Percentiles rank a stretch among this genome's conserved stretches.
Conservation (phyloP, 1,140 invertebrate species). For the Phortica variegata region DNA sequence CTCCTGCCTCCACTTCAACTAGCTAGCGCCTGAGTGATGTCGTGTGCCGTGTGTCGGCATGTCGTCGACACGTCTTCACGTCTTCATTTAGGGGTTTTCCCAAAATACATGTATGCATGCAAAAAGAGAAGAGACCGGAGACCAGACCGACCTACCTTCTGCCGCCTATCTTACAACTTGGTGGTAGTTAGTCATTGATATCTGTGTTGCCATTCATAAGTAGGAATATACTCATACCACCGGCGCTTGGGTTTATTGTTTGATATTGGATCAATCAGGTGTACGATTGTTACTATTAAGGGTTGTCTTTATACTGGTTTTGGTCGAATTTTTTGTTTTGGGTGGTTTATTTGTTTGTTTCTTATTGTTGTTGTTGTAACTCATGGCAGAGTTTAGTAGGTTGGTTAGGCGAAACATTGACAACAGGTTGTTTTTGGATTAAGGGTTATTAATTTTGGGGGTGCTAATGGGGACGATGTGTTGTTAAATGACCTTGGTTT, state of each 20-base stretch:
- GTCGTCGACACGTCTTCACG: conserved; percentile 40
- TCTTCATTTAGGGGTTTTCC: conserved; percentile 52
- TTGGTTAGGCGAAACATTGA: conserved; percentile 45
- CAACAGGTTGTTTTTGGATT: too few species aligned
- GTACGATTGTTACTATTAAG: too few species aligned
- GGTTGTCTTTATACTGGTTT: too few species aligned
- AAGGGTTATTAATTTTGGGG: too few species aligned
- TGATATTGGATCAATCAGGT: conserved; percentile 8
- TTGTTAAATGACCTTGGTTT: too few species aligned
- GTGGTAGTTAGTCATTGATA: conserved; percentile 39
- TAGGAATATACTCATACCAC: conserved; percentile 45
- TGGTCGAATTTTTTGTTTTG: too few species aligned
- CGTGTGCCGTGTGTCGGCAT: conserved; percentile 46
- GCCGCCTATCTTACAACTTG: conserved; percentile 3
- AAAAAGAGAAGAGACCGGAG: conserved; percentile 38
- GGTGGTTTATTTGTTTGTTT: neutral
- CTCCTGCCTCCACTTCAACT: neutral
- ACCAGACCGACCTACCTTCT: too few species aligned
- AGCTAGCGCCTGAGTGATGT: conserved; percentile 17
- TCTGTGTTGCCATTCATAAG: conserved; percentile 46
- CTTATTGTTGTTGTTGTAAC: conserved; percentile 44
- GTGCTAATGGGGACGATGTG: too few species aligned
- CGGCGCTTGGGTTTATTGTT: conserved; percentile 24
- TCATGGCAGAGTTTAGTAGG: conserved; percentile 39
- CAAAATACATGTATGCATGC: conserved; percentile 27